Conservation (phyloP, 2,113 vertebrate species). For the Semnornis frantzii region DNA sequence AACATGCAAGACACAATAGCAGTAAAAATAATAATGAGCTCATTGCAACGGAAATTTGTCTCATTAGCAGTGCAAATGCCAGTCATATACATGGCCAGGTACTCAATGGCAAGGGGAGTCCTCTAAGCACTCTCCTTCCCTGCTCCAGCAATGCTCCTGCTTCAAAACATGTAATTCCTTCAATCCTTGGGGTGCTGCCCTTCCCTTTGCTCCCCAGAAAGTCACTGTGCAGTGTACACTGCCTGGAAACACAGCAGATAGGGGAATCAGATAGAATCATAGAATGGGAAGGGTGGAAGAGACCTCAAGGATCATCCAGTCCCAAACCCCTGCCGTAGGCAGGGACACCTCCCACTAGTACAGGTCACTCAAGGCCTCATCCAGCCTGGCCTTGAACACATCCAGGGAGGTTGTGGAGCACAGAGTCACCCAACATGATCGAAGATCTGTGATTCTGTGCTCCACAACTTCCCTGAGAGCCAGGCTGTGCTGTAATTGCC, state of each 20-base stretch:
- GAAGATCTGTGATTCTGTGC: no score
- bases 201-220: not conserved
- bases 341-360: no score
- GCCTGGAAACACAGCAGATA: rapidly evolving
- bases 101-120: not conserved
- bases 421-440: no score
- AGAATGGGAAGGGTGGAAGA: no score
- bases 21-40: constrained; percentile 59
- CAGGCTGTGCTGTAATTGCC: not conserved
- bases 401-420: no score
- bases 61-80: constrained; percentile 52
- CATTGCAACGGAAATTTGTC: constrained; percentile 32
- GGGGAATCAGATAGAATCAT: not conserved
- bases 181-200: not conserved
- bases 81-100: not conserved
- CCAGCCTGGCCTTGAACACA: no score
- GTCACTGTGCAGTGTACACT: not conserved
- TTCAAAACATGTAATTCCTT: not conserved
- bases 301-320: no score
- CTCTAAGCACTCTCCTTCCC: not conserved
- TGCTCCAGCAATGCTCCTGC: not conserved
- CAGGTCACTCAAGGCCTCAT: no score
- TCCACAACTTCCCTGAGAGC: no score
- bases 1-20: constrained; percentile 45
- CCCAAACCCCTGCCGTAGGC: no score